phyloP scores from a whole-genome alignment of 2,888 invertebrate genomes.

The Eristalis intricaria region DNA sequence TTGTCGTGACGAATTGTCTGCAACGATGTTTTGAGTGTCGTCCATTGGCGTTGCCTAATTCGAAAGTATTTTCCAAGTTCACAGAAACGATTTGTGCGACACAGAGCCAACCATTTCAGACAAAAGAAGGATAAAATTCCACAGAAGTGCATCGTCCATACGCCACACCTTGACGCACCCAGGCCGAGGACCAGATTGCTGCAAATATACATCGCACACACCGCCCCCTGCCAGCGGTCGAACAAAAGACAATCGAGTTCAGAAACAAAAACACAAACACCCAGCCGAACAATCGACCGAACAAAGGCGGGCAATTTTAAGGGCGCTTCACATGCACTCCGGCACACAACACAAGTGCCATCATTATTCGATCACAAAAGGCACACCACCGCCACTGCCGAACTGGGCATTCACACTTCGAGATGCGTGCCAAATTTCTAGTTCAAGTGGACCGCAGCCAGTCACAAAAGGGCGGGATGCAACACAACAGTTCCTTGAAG shows the following conservation, averaged over 20 bases:
- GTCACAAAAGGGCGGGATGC: conserved; percentile 53
- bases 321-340: conserved; percentile 67
- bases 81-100: conserved; percentile 61
- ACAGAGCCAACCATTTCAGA: conserved; percentile 25
- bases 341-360: conserved; percentile 66
- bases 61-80: conserved; percentile 54
- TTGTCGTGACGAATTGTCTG: conserved; percentile 71
- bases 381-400: conserved; percentile 46
- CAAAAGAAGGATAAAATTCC: conserved; percentile 1
- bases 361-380: conserved; percentile 58
- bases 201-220: conserved; percentile 64
- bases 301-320: conserved; percentile 60
- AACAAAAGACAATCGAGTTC: conserved; percentile 32
- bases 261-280: conserved; percentile 60
- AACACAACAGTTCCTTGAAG: conserved; percentile 57
- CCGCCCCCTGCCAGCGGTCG: conserved; percentile 51
- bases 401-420: conserved; percentile 55
- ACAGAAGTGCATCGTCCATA: conserved; percentile 44
- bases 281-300: conserved; percentile 35
- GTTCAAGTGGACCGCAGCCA: conserved; percentile 56
- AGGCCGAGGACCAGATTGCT: conserved; percentile 43
- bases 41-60: conserved; percentile 52
- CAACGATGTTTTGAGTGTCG: conserved; percentile 43
- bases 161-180: conserved; percentile 57
- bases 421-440: conserved; percentile 72